Conservation (phyloP, 1,140 invertebrate species). For the Saccostrea cuccullata region DNA sequence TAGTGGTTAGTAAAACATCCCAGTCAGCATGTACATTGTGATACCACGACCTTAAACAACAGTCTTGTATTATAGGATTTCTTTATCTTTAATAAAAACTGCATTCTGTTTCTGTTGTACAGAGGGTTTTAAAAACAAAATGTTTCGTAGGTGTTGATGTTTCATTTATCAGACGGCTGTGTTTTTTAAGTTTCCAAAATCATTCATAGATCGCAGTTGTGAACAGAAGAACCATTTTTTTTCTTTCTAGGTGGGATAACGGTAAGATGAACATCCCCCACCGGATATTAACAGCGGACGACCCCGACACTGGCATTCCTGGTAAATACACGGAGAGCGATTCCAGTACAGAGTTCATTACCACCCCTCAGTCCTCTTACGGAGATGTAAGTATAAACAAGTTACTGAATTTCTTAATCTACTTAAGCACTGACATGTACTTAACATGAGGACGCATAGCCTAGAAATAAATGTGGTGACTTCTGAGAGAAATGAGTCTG, state of each 20-base stretch:
- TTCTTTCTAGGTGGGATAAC: slow-evolving; percentile 69
- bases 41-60: neutral
- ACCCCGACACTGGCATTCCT: slow-evolving; percentile 47
- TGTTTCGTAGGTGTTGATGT: neutral
- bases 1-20: neutral
- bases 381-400: slow-evolving; percentile 65
- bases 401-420: no score
- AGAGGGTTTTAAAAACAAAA: neutral
- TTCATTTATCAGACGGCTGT: neutral
- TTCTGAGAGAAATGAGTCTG: neutral
- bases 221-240: slow-evolving; percentile 22
- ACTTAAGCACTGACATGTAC: neutral
- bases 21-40: neutral
- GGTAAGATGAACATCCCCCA: slow-evolving; percentile 75
- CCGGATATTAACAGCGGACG: slow-evolving; percentile 72
- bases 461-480: neutral
- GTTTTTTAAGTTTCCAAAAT: neutral
- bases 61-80: neutral
- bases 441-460: neutral
- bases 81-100: neutral
- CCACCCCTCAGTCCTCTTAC: slow-evolving; percentile 63
- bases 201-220: neutral
- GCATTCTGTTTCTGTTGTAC: neutral
- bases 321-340: slow-evolving; percentile 68
- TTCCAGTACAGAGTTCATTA: slow-evolving; percentile 63